phyloP scores from a whole-genome alignment of 2,113 vertebrate species.

The Echinops telfairi region DNA sequence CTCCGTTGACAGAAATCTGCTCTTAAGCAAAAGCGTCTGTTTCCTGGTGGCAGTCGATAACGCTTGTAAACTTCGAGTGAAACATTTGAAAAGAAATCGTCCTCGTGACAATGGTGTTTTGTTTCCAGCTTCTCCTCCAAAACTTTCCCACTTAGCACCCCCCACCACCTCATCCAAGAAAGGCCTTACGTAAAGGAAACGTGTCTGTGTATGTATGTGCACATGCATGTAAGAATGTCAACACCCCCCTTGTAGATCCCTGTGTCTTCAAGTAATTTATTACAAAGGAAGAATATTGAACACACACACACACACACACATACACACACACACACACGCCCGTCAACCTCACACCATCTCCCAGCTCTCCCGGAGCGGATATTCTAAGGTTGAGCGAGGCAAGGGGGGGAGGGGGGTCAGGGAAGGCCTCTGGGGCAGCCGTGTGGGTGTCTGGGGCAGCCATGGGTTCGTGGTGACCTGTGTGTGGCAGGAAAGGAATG shows the following conservation, averaged over 20 bases:
- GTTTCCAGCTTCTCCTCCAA: slow-evolving; percentile 56
- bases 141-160: slow-evolving; percentile 49
- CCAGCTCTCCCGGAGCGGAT: background rate
- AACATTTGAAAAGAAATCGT: slow-evolving; percentile 57
- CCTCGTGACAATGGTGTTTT: slow-evolving; percentile 52
- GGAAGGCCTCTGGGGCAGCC: slow-evolving; percentile 8
- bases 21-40: slow-evolving; percentile 72
- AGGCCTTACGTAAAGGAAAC: background rate
- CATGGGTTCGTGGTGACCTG: background rate
- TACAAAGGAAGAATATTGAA: background rate
- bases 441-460: background rate
- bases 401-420: background rate
- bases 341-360: background rate
- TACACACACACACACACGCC: too few relatives aligned
- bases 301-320: background rate
- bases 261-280: slow-evolving; percentile 50
- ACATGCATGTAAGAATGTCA: background rate
- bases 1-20: slow-evolving; percentile 63
- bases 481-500: background rate
- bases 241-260: background rate
- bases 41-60: slow-evolving; percentile 63
- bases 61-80: slow-evolving; percentile 52
- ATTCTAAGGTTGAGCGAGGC: background rate
- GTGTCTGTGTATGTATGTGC: too few relatives aligned
- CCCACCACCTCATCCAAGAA: background rate